phyloP scores from a whole-genome alignment of 2,113 vertebrate species.

The Sinocyclocheilus anophthalmus region DNA sequence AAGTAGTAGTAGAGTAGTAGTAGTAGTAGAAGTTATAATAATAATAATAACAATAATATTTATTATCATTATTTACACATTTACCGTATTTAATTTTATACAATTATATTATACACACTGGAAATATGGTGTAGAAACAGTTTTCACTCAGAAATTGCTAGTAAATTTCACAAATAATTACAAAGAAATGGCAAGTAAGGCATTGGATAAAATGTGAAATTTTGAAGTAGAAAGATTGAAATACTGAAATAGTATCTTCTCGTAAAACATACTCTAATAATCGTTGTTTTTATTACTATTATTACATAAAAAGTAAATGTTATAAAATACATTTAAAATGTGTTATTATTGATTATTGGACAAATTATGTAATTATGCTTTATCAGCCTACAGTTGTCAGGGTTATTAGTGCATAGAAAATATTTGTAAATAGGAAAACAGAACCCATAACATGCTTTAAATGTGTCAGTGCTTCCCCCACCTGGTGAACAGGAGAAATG shows the following conservation, averaged over 20 bases:
- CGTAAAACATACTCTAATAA: too few species aligned
- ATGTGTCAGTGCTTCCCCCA: slow-evolving; percentile 70
- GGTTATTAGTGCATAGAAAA: neutral
- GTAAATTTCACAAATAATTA: too few species aligned
- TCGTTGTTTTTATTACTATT: neutral
- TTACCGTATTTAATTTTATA: too few species aligned
- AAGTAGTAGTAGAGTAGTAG: neutral
- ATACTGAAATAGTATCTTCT: too few species aligned
- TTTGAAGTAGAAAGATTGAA: too few species aligned
- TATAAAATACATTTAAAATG: neutral
- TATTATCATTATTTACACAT: neutral
- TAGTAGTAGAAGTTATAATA: neutral
- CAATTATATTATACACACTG: too few species aligned
- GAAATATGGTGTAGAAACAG: too few species aligned
- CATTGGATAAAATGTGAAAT: too few species aligned
- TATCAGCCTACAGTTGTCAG: neutral
- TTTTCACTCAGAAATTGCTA: too few species aligned
- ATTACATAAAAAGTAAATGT: neutral
- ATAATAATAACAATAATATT: neutral
- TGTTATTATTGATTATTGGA: neutral
- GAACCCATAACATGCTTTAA: neutral
- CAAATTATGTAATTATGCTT: neutral
- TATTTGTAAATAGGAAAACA: neutral
- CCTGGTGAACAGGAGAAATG: slow-evolving; percentile 87
- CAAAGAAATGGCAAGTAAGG: too few species aligned